phyloP scores from a whole-genome alignment of 2,113 vertebrate genomes.

The Tetrax tetrax region DNA sequence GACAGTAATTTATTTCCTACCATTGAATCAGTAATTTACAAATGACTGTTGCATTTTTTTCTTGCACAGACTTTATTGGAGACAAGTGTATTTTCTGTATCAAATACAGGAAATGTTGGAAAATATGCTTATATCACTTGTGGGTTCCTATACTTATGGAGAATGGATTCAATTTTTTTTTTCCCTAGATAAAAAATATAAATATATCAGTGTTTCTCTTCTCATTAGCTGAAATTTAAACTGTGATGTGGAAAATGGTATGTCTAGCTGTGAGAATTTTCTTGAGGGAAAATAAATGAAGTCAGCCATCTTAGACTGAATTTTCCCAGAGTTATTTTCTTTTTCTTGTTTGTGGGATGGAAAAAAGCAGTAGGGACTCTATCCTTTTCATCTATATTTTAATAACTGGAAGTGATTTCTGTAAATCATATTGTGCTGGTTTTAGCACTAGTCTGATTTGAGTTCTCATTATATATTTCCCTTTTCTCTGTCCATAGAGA shows the following conservation, averaged over 20 bases:
- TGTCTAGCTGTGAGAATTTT: neutral
- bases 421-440: neutral
- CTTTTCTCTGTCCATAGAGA: neutral
- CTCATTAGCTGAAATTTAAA: neutral
- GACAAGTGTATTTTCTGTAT: neutral
- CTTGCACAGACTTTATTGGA: neutral
- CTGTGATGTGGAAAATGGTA: neutral
- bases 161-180: neutral
- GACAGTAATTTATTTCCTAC: neutral
- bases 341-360: accelerated
- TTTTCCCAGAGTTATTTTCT: neutral
- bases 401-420: neutral
- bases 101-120: neutral
- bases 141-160: neutral
- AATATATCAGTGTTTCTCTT: neutral
- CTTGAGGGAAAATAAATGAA: neutral
- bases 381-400: neutral
- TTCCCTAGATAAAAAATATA: neutral
- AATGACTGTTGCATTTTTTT: neutral
- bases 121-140: neutral
- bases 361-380: neutral
- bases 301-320: neutral
- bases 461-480: neutral
- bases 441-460: neutral
- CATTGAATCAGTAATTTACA: neutral